A percentile compares a stretch with the other conserved stretches of the same genome.
Conservation (phyloP, 1,140 invertebrate species). For the Anthonomus grandis region DNA sequence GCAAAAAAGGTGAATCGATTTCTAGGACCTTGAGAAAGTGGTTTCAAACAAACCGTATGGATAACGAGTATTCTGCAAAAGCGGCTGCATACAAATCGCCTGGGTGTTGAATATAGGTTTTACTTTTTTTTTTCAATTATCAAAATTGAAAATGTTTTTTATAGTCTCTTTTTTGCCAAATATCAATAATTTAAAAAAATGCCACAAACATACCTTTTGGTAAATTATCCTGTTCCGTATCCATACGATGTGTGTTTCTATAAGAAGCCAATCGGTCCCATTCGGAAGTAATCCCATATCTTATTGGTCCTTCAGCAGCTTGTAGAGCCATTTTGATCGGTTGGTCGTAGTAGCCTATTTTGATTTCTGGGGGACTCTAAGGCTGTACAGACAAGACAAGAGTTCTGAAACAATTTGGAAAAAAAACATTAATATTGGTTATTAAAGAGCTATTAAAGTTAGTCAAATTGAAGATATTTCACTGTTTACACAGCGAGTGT, state of each 20-base stretch:
- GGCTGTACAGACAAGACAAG: slow-evolving; percentile 14
- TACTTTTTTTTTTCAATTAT: too few species aligned
- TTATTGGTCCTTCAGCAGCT: slow-evolving; percentile 34
- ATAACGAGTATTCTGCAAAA: too few species aligned
- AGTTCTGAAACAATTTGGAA: slow-evolving; percentile 2
- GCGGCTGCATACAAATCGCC: too few species aligned
- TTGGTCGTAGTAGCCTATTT: slow-evolving; percentile 39
- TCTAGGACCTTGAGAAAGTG: too few species aligned
- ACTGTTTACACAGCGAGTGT: too few species aligned
- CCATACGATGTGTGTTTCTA: slow-evolving; percentile 1
- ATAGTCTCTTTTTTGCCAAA: neutral
- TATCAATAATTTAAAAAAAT: too few species aligned
- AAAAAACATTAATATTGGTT: neutral
- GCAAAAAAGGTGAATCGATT: too few species aligned
- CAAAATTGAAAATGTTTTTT: too few species aligned
- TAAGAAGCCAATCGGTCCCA: slow-evolving; percentile 27
- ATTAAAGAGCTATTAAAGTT: slow-evolving; percentile 5
- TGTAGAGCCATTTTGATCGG: slow-evolving; percentile 34
- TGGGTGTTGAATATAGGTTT: too few species aligned
- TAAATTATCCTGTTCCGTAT: slow-evolving; percentile 30
- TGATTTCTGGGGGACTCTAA: slow-evolving; percentile 21
- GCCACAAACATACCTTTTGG: slow-evolving; percentile 38
- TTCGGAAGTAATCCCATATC: slow-evolving; percentile 31
- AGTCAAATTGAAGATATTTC: neutral
- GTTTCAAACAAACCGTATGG: too few species aligned